These are phyloP conservation scores for Dicerorhinus sumatrensis DNA, from an alignment of 2,113 vertebrate species.

Conservation along the genomic window DNA sequence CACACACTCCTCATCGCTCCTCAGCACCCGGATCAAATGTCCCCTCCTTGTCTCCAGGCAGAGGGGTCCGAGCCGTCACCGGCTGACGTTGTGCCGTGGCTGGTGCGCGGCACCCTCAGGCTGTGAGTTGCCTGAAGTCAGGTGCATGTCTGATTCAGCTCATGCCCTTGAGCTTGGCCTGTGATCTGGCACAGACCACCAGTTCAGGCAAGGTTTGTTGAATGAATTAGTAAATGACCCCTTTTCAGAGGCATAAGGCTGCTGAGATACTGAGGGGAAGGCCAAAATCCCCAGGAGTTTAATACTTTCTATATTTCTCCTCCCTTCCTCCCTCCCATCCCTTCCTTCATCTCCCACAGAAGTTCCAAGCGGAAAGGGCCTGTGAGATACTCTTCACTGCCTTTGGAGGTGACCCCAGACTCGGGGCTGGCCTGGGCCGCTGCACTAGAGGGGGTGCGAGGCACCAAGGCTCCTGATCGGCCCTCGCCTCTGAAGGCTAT, in stretches of 20 bases:
- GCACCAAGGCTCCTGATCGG: accelerated
- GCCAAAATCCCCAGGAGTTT: neutral
- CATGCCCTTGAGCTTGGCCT: neutral
- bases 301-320: neutral
- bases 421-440: neutral
- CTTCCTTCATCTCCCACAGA: neutral
- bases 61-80: too few relatives aligned
- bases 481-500: neutral
- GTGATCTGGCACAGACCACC: neutral
- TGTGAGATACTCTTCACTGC: neutral
- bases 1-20: neutral
- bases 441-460: accelerated
- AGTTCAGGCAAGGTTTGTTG: neutral
- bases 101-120: too few relatives aligned
- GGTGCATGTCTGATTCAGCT: neutral
- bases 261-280: neutral
- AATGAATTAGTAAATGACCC: neutral
- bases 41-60: neutral
- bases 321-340: neutral
- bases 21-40: neutral
- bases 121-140: neutral
- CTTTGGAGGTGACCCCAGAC: neutral
- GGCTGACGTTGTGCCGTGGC: neutral
- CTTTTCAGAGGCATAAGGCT: neutral
- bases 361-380: neutral